These are phyloP conservation scores for Diaphora mendica DNA, from an alignment of 2,888 invertebrate genomes.

Conservation along the genomic window DNA sequence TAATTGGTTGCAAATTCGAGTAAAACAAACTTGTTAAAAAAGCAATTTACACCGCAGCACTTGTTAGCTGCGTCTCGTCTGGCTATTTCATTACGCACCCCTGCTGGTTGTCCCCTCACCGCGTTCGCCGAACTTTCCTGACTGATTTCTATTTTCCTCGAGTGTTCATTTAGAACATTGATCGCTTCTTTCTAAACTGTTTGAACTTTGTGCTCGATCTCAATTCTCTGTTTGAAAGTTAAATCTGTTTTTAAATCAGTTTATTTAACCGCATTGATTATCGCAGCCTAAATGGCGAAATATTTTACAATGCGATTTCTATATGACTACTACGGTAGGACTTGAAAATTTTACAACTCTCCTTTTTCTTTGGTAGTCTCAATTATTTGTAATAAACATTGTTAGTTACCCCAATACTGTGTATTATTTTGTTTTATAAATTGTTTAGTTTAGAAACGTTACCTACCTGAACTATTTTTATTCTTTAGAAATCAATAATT, in stretches of 20 bases:
- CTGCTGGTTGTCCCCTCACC: conserved; percentile 42
- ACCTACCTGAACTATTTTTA: not conserved
- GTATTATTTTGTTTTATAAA: no score
- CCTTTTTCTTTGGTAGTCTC: conserved; percentile 8
- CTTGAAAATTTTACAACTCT: conserved; percentile 38
- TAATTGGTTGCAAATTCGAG: conserved; percentile 52
- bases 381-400: not conserved
- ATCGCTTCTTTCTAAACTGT: conserved; percentile 62
- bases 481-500: not conserved
- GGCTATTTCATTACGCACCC: conserved; percentile 60
- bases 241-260: not conserved
- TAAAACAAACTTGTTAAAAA: conserved; percentile 61
- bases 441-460: not conserved
- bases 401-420: no score
- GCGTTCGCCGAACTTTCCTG: conserved; percentile 54
- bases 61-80: conserved; percentile 56
- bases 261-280: conserved; percentile 26
- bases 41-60: conserved; percentile 60
- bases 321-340: conserved; percentile 47
- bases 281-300: not conserved
- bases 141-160: conserved; percentile 67
- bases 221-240: conserved; percentile 39
- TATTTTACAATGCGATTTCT: not conserved
- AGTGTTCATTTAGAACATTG: conserved; percentile 65
- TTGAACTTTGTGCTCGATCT: conserved; percentile 55